phyloP scores from a whole-genome alignment of 2,113 vertebrate genomes.

The Syngnathus scovelli region DNA sequence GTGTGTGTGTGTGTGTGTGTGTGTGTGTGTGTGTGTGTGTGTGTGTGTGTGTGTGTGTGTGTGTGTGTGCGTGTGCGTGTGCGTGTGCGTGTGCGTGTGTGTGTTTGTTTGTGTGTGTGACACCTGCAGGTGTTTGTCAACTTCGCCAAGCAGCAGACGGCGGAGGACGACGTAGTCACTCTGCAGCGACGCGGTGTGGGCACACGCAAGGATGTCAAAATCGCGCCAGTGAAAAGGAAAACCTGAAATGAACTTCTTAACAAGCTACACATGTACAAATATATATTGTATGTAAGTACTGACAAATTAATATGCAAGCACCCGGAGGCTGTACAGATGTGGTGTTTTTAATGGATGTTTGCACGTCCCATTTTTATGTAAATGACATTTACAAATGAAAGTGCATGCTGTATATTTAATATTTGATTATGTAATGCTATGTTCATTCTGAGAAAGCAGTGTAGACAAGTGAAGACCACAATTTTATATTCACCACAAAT shows the following conservation, averaged over 20 bases:
- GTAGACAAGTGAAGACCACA: neutral
- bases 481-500: neutral
- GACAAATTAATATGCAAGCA: slow-evolving; percentile 10
- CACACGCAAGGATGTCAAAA: slow-evolving; percentile 75
- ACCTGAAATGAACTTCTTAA: slow-evolving; percentile 18
- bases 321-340: slow-evolving; percentile 9
- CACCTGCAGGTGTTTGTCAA: slow-evolving; percentile 82
- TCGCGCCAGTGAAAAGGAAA: slow-evolving; percentile 69
- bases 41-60: neutral
- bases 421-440: neutral
- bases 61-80: too few species aligned
- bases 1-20: too few species aligned
- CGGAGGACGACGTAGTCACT: slow-evolving; percentile 75
- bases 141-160: slow-evolving; percentile 90
- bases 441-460: neutral
- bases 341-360: slow-evolving; percentile 22
- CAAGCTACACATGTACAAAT: neutral
- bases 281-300: slow-evolving; percentile 29
- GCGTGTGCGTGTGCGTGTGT: neutral
- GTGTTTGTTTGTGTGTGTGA: too few species aligned
- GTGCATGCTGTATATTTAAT: slow-evolving; percentile 1
- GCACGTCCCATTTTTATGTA: slow-evolving; percentile 25
- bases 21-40: neutral
- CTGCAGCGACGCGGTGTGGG: slow-evolving; percentile 74
- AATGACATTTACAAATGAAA: slow-evolving; percentile 23